These are phyloP conservation scores for Hemibagrus guttatus DNA, from an alignment of 2,797 vertebrate genomes.

Conservation along the genomic window DNA sequence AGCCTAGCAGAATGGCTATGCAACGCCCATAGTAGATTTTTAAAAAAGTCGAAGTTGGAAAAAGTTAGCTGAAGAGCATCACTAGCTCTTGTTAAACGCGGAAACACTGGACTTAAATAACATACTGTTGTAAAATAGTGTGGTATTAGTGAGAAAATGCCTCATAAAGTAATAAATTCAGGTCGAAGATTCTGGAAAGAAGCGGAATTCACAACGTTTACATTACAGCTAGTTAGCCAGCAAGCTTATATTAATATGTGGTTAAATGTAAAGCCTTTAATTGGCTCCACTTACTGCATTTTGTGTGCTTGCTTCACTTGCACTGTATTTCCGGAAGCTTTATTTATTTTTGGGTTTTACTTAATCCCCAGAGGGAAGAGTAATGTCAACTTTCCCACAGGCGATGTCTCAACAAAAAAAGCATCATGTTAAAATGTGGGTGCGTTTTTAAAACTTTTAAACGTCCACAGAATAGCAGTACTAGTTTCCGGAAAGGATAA, in stretches of 20 bases:
- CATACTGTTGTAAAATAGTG: neutral
- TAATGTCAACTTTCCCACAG: slow-evolving; percentile 19
- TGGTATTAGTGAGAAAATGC: neutral
- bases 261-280: neutral
- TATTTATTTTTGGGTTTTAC: neutral
- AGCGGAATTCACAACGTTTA: neutral
- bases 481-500: neutral
- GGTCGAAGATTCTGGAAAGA: neutral
- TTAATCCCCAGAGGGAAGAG: neutral
- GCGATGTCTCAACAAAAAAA: neutral
- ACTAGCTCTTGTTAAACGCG: neutral
- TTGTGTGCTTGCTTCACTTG: neutral
- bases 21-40: neutral
- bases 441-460: neutral
- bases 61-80: neutral
- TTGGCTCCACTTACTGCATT: neutral
- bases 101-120: neutral
- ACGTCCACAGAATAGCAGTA: neutral
- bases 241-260: neutral
- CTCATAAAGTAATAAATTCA: too few relatives aligned
- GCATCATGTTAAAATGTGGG: neutral
- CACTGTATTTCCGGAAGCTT: neutral
- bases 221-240: neutral
- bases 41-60: slow-evolving; percentile 26
- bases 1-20: slow-evolving; percentile 11